phyloP scores from a whole-genome alignment of 2,888 invertebrate species.

The Drosophila falleni region DNA sequence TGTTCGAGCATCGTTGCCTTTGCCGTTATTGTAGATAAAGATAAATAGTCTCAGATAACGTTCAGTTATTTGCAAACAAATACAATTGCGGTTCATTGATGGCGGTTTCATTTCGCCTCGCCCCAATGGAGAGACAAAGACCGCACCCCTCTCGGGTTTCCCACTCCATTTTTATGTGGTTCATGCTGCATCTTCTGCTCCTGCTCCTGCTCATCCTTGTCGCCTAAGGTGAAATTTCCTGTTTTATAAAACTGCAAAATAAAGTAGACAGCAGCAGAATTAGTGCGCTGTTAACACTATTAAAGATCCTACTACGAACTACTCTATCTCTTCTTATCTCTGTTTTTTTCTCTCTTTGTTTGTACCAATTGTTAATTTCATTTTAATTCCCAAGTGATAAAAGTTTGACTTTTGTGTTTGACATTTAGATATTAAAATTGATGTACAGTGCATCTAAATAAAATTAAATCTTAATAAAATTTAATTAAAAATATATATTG shows the following conservation, averaged over 20 bases:
- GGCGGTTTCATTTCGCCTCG: conserved; percentile 65
- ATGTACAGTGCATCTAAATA: not conserved
- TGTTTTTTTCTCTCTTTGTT: not conserved
- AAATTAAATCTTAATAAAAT: not conserved
- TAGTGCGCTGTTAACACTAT: conserved; percentile 17
- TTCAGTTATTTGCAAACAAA: conserved; percentile 81
- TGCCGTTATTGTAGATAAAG: conserved; percentile 73
- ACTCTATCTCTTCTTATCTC: not conserved
- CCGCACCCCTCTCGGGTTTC: conserved; percentile 20
- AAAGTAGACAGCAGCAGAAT: conserved; percentile 10
- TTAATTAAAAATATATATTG: not conserved
- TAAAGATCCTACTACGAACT: not conserved
- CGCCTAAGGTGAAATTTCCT: conserved; percentile 15
- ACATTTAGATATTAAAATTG: not conserved
- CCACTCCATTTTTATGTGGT: conserved; percentile 58
- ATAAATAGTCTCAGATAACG: conserved; percentile 80
- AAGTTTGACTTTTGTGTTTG: not conserved
- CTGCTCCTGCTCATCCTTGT: conserved; percentile 7
- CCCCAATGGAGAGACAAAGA: conserved; percentile 32
- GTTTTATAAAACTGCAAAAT: conserved; percentile 20
- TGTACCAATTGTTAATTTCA: not conserved
- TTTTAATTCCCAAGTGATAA: conserved; percentile 1
- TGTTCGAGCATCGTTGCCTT: conserved; percentile 30
- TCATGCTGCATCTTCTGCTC: conserved; percentile 22
- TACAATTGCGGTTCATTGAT: conserved; percentile 81